Evolutionary conservation across 2,797 vertebrate genomes (phyloP).

Genomic region (Phyllotis vaccarum): DNA sequence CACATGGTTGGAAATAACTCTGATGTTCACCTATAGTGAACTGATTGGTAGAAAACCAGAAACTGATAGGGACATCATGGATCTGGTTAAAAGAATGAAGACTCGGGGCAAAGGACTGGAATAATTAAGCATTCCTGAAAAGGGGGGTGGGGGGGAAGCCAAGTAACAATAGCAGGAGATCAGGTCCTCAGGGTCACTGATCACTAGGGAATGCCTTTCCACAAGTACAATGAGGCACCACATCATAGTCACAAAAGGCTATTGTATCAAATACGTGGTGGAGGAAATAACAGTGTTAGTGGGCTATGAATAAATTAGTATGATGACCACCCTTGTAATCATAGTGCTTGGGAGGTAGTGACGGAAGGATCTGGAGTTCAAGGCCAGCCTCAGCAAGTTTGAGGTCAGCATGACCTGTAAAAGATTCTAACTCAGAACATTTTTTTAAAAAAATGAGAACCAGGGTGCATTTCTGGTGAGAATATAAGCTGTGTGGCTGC

Average conservation of each 20-base stretch:
- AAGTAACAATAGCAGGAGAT: background rate
- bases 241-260: background rate
- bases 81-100: background rate
- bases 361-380: background rate
- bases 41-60: background rate
- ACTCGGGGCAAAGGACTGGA: background rate
- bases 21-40: fast-evolving
- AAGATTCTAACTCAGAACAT: background rate
- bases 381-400: background rate
- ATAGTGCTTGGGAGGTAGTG: background rate
- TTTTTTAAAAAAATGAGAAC: background rate
- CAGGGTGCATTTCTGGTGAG: background rate
- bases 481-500: background rate
- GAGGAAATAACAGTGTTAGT: background rate
- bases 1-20: background rate
- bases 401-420: background rate
- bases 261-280: background rate
- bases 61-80: background rate
- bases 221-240: background rate
- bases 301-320: background rate
- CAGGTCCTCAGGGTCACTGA: background rate
- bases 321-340: background rate
- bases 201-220: background rate
- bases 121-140: background rate
- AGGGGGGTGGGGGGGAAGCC: too few relatives aligned